Evolutionary conservation across 2,888 invertebrate species (phyloP), one percentile per base, ranked within the genome.

Genomic region (Vesta saturnalis): DNA sequence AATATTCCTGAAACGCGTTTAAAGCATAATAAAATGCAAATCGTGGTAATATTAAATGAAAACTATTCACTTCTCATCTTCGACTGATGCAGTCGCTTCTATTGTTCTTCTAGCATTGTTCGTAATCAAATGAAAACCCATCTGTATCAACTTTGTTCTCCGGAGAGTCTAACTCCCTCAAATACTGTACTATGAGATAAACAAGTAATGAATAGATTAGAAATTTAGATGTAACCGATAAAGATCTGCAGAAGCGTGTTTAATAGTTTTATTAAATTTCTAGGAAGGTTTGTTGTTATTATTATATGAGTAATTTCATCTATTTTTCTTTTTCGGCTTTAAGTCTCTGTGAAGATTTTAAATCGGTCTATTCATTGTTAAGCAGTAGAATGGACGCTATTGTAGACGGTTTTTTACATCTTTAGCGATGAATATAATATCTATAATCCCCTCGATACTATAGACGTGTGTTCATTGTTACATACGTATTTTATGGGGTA

Each of bases 71-170:
- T 66, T 74, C 76, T 74, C 75, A 73, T 76, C 75, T 76, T 77
- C 76, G 77, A 77, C 78, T 76, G 75, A 72, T 74, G 74, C 74
- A 74, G 73, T 65, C 69, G 60, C 58, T 65, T 68, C 74, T 74
- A 78, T 79, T 79, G 80, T 79, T 79, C 78, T 70, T 72, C 58
- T 54, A 30, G 76, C 74, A 78, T 78, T 79, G 79, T 79, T 79
- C 77, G 77, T 79, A 80, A 80, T 80, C 78, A 78, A 80, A 80
- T 79, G 78, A 79, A 79, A 79, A 77, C 76, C 77, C 76, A 78
- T 77, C 78, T 78, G 77, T 78, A 79, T 77, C 77, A 77, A 76
- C 74, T 74, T 69, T 43, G 60, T 63, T 63, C 63, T 68, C 55
- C 19, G 64, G 63, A 64, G 55, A 68, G 68, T 64, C 59, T 68